Conservation (phyloP, 2,113 vertebrate genomes). For the Heterotilapia buettikoferi region DNA sequence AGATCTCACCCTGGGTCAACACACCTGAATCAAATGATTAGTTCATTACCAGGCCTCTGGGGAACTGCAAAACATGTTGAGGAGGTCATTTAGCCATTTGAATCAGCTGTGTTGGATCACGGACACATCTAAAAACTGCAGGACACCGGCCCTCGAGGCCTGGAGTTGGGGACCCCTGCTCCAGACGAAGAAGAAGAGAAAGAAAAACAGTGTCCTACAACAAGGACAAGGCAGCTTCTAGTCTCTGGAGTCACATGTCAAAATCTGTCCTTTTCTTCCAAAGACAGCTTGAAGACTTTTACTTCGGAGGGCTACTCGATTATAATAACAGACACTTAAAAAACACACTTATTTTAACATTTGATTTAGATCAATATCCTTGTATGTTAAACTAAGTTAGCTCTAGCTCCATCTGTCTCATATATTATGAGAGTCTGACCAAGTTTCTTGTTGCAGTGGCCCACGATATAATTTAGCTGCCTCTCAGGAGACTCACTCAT, state of each 20-base stretch:
- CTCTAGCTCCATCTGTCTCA: neutral
- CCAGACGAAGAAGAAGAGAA: neutral
- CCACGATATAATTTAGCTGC: fast-evolving
- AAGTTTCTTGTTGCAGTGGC: neutral
- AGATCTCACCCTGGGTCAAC: fast-evolving
- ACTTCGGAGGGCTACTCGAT: neutral
- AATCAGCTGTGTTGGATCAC: fast-evolving
- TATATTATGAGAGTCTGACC: neutral
- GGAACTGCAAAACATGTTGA: fast-evolving
- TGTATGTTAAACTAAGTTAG: neutral
- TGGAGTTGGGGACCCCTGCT: neutral
- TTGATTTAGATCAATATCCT: neutral
- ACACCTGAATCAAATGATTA: neutral
- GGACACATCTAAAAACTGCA: neutral
- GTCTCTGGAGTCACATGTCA: neutral
- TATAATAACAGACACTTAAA: neutral
- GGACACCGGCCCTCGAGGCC: neutral
- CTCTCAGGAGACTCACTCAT: neutral
- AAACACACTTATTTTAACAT: neutral
- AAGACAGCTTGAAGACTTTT: neutral
- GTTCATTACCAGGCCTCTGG: neutral
- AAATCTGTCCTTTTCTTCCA: neutral
- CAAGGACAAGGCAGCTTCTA: neutral
- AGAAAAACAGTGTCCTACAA: neutral
- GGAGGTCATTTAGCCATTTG: neutral